Conservation (phyloP, 2,113 vertebrate genomes). For the Eupsittula cactorum region DNA sequence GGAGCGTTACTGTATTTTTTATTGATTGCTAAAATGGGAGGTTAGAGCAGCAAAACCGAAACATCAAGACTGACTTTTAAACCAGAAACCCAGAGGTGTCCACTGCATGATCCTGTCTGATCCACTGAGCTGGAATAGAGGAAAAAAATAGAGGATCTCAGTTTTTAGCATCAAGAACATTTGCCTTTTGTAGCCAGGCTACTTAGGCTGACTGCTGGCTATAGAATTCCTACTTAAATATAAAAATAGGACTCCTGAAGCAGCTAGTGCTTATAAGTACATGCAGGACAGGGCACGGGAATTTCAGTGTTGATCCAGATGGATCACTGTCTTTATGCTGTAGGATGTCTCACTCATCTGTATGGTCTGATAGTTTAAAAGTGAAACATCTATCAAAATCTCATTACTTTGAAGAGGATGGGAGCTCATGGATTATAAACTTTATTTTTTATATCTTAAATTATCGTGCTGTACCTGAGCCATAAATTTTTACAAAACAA, state of each 20-base stretch:
- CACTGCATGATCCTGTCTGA: not conserved
- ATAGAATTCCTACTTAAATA: not conserved
- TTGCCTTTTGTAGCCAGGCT: not conserved
- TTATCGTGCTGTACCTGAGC: not conserved
- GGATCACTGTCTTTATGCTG: not conserved
- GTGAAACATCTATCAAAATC: conserved; percentile 43
- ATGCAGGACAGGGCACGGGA: not conserved
- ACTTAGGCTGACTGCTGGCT: not conserved
- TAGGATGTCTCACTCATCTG: not conserved
- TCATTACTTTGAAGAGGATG: conserved; percentile 35
- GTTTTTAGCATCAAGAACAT: not conserved
- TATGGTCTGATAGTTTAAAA: not conserved
- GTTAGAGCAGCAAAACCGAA: not conserved
- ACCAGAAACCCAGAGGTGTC: not conserved
- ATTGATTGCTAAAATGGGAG: not conserved
- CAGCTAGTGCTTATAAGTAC: not conserved
- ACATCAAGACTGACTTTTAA: not conserved
- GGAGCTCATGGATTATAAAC: conserved; percentile 53
- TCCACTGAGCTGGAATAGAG: not conserved
- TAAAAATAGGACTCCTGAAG: not conserved
- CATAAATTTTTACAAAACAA: conserved; percentile 29
- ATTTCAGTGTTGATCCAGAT: not conserved
- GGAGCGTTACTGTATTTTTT: not conserved
- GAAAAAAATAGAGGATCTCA: not conserved
- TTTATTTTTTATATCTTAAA: conserved; percentile 34